These are phyloP conservation scores for Tetragonisca angustula DNA, from an alignment of 2,888 invertebrate genomes.

Conservation along the genomic window DNA sequence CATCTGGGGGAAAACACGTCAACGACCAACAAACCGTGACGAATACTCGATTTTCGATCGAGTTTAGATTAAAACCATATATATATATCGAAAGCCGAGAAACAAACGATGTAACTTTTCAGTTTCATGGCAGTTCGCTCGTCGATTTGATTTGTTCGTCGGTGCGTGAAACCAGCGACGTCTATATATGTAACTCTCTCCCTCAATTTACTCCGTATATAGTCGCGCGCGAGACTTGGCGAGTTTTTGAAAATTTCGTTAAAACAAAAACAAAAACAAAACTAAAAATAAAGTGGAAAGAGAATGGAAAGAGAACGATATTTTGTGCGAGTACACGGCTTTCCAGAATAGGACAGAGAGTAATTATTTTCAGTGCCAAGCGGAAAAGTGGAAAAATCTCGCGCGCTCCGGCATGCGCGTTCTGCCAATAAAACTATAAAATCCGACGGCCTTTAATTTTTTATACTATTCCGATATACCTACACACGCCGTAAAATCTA, in stretches of 20 bases:
- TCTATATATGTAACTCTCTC: background rate
- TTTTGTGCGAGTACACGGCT: slow-evolving; percentile 24
- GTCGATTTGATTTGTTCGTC: slow-evolving; percentile 22
- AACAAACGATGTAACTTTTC: slow-evolving; percentile 29
- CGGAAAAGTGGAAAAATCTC: slow-evolving; percentile 6
- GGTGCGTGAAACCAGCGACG: background rate
- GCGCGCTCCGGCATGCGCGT: background rate
- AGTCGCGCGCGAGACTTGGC: background rate
- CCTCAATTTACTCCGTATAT: background rate
- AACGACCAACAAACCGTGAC: background rate
- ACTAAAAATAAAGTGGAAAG: no score
- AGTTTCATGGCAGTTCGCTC: background rate
- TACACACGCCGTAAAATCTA: slow-evolving; percentile 65
- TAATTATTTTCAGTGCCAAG: slow-evolving; percentile 44
- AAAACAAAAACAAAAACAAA: background rate
- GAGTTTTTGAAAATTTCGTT: slow-evolving; percentile 24
- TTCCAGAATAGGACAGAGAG: slow-evolving; percentile 16
- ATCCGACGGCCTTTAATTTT: slow-evolving; percentile 54
- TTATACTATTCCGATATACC: slow-evolving; percentile 49
- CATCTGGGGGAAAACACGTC: background rate
- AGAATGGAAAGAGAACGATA: background rate
- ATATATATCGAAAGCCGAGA: slow-evolving; percentile 7
- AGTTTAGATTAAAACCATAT: slow-evolving; percentile 11
- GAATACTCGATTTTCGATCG: slow-evolving; percentile 20
- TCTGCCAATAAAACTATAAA: slow-evolving; percentile 45